Percentiles rank a stretch among this genome's conserved stretches.
Evolutionary conservation across 1,140 invertebrate genomes (phyloP).

Genomic region (Diorhabda elongata): DNA sequence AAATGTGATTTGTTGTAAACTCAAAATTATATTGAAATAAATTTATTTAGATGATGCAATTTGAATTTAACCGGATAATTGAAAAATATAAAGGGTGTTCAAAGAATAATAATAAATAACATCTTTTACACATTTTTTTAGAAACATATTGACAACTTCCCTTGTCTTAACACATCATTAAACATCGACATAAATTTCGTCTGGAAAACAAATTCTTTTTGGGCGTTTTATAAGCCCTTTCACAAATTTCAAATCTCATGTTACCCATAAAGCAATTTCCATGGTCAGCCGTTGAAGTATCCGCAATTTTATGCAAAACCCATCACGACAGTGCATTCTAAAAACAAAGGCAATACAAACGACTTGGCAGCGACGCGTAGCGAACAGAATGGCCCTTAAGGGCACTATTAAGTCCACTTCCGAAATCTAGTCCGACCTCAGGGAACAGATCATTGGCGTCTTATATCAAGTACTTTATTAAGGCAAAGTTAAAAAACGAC

Average conservation of each 20-base stretch:
- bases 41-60: too few relatives aligned
- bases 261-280: neutral
- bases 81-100: too few relatives aligned
- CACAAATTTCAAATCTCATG: neutral
- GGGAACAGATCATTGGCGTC: neutral
- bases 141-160: too few relatives aligned
- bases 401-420: conserved; percentile 20
- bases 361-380: conserved; percentile 6
- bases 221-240: neutral
- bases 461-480: neutral
- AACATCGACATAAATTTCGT: neutral
- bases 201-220: neutral
- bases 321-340: neutral
- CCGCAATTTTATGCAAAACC: neutral
- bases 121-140: too few relatives aligned
- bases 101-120: too few relatives aligned
- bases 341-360: conserved; percentile 12
- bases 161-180: neutral
- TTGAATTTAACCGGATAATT: too few relatives aligned
- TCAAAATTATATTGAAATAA: too few relatives aligned
- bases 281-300: neutral
- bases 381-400: conserved; percentile 16
- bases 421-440: conserved; percentile 12
- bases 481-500: neutral
- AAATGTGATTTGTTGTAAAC: too few relatives aligned